These are phyloP conservation scores for Erythrocercus mccallii DNA, from an alignment of 2,113 vertebrate genomes.

Conservation along the genomic window DNA sequence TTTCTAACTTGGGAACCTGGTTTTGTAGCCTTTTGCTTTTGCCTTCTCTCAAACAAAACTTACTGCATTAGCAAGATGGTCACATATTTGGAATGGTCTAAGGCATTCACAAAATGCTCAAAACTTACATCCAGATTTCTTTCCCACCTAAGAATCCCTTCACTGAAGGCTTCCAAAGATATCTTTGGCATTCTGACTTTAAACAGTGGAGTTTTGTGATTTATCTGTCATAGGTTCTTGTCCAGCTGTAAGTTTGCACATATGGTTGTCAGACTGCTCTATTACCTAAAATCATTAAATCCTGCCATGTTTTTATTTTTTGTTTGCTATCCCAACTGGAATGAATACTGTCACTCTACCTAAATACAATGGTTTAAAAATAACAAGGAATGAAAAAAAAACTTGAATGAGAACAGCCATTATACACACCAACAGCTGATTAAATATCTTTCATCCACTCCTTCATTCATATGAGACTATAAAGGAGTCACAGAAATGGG, in stretches of 20 bases:
- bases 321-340: background rate
- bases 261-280: background rate
- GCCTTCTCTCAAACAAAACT: background rate
- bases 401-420: background rate
- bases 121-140: background rate
- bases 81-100: background rate
- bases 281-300: background rate
- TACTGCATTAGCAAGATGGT: background rate
- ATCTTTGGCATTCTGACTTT: background rate
- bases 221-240: background rate
- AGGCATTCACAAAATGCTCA: background rate
- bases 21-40: background rate
- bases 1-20: background rate
- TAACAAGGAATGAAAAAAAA: background rate
- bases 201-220: background rate
- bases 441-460: background rate
- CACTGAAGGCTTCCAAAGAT: background rate
- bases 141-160: background rate
- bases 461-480: background rate
- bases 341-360: background rate
- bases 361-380: background rate
- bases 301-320: accelerated
- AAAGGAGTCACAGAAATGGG: background rate
- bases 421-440: background rate
- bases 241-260: background rate